phyloP scores from a whole-genome alignment of 2,113 vertebrate genomes.

The Paralichthys olivaceus region DNA sequence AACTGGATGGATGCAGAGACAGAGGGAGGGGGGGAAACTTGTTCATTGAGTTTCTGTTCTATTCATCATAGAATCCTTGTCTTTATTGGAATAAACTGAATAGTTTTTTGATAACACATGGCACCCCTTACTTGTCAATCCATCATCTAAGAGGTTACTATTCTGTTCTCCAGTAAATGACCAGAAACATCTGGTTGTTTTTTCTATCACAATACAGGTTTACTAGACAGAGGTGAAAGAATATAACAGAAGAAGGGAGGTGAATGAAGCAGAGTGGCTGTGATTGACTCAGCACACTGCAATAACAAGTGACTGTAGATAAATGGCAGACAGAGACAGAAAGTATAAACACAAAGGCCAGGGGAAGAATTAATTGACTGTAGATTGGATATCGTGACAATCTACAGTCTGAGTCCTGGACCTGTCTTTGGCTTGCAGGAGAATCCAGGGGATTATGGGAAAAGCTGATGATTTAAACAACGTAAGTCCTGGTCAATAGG shows the following conservation, averaged over 20 bases:
- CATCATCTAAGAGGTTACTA: too few relatives aligned
- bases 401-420: constrained; percentile 8
- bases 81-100: background rate
- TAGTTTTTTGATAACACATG: too few relatives aligned
- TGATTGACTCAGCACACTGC: constrained; percentile 26
- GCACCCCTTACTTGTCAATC: too few relatives aligned
- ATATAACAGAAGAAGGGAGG: background rate
- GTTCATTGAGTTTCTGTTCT: background rate
- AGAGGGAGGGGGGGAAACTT: background rate
- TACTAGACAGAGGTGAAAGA: background rate
- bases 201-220: background rate
- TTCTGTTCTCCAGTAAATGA: background rate
- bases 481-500: background rate
- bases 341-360: constrained; percentile 2
- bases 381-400: constrained; percentile 40
- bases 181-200: background rate
- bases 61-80: background rate
- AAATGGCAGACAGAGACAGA: constrained; percentile 16
- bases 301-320: constrained; percentile 24
- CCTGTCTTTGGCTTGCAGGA: constrained; percentile 1
- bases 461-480: background rate
- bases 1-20: constrained; percentile 79
- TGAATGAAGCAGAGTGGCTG: constrained; percentile 6
- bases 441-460: constrained; percentile 16
- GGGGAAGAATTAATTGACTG: constrained; percentile 44